phyloP scores from a whole-genome alignment of 2,888 invertebrate species.

The Endotricha flammealis region DNA sequence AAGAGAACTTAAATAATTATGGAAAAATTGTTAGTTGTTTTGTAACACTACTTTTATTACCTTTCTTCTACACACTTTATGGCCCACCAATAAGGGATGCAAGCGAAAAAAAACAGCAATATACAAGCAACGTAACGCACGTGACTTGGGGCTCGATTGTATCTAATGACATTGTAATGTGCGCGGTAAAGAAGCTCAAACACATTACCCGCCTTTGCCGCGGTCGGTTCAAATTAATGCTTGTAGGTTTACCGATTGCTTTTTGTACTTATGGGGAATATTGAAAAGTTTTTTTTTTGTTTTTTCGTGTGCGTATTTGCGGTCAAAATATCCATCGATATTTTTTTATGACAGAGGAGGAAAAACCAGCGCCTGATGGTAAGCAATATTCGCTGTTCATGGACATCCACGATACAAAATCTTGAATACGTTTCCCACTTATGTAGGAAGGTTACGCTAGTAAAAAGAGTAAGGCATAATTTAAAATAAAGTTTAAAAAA shows the following conservation, averaged over 20 bases:
- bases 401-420: no score
- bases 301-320: no score
- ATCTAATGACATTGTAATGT: conserved; percentile 58
- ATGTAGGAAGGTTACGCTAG: no score
- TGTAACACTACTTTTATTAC: no score
- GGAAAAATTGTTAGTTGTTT: no score
- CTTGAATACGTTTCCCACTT: no score
- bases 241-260: conserved; percentile 9
- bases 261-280: neutral
- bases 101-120: conserved; percentile 48
- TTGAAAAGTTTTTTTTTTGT: neutral
- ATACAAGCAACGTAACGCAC: conserved; percentile 45
- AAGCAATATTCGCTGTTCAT: no score
- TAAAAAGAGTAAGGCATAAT: no score
- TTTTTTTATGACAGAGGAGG: no score
- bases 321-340: no score
- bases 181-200: conserved; percentile 19
- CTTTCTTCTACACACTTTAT: conserved; percentile 14
- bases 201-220: conserved; percentile 11
- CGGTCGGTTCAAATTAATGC: conserved; percentile 11
- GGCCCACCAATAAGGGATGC: conserved; percentile 36
- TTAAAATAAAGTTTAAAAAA: neutral
- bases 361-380: no score
- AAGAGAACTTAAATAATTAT: no score
- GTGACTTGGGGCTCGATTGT: conserved; percentile 45